These are phyloP conservation scores for Euleptes europaea DNA, from an alignment of 2,113 vertebrate genomes.

Conservation along the genomic window DNA sequence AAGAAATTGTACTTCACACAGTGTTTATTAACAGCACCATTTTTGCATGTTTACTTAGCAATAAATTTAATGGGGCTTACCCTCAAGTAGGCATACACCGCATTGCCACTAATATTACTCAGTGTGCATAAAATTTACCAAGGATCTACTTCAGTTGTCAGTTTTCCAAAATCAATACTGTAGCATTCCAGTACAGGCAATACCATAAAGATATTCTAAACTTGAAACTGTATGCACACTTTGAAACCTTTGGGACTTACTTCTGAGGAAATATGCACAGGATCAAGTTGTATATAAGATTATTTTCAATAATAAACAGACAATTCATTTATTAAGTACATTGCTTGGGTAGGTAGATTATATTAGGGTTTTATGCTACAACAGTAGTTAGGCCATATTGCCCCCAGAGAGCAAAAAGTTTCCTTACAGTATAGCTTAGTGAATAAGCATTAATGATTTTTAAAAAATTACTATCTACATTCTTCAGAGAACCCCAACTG, in stretches of 20 bases:
- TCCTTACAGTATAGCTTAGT: not conserved
- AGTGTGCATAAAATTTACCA: no score
- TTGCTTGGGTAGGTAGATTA: not conserved
- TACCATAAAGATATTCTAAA: no score
- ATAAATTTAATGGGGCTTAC: no score
- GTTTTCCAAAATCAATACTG: no score
- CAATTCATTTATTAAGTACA: not conserved
- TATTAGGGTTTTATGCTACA: not conserved
- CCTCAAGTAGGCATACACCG: no score
- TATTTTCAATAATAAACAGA: not conserved
- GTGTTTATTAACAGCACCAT: not conserved
- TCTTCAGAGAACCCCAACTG: not conserved
- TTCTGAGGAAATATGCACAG: no score
- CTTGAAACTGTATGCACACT: no score
- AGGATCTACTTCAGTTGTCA: no score
- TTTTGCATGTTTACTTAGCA: not conserved
- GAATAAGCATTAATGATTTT: no score
- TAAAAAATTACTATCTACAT: not conserved
- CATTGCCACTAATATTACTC: no score
- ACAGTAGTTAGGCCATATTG: not conserved
- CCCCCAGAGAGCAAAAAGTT: not conserved
- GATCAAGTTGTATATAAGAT: not conserved
- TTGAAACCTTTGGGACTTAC: no score
- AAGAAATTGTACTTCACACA: not conserved
- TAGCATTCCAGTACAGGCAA: no score